Conservation (phyloP, 92 coral and sea anemone genomes). For the Epizoanthus fatuus region DNA sequence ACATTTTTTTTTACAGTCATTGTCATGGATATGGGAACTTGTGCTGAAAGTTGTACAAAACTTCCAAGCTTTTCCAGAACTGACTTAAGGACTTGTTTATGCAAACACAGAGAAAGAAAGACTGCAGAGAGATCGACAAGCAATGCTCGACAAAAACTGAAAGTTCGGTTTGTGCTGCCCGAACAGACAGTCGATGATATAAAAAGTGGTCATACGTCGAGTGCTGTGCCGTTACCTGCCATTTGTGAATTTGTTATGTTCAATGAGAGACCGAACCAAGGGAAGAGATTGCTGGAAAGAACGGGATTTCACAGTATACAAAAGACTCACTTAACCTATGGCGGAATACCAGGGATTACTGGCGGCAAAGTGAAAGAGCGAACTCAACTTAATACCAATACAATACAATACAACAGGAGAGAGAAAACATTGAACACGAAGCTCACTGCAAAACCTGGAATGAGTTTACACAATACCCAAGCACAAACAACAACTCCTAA, state of each 20-base stretch:
- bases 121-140: background rate
- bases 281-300: background rate
- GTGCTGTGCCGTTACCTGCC: conserved; percentile 70
- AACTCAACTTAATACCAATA: background rate
- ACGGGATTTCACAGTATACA: background rate
- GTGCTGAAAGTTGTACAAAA: too few species aligned
- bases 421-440: background rate
- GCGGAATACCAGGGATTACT: background rate
- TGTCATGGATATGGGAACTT: too few species aligned
- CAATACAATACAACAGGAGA: background rate
- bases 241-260: conserved; percentile 88
- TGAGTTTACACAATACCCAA: background rate
- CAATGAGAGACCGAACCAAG: conserved; percentile 33
- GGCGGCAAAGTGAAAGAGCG: conserved; percentile 9
- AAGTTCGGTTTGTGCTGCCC: conserved; percentile 73
- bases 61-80: background rate
- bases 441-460: conserved; percentile 5
- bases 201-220: conserved; percentile 16
- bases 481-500: conserved; percentile 13
- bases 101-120: conserved; percentile 12
- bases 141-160: conserved; percentile 7
- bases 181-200: conserved; percentile 41
- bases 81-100: conserved; percentile 13
- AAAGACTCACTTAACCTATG: conserved; percentile 5
- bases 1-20: too few species aligned